Percentiles rank a stretch among this genome's conserved stretches.
phyloP scores from a whole-genome alignment of 2,888 invertebrate genomes.

The Alloplasta piceator region DNA sequence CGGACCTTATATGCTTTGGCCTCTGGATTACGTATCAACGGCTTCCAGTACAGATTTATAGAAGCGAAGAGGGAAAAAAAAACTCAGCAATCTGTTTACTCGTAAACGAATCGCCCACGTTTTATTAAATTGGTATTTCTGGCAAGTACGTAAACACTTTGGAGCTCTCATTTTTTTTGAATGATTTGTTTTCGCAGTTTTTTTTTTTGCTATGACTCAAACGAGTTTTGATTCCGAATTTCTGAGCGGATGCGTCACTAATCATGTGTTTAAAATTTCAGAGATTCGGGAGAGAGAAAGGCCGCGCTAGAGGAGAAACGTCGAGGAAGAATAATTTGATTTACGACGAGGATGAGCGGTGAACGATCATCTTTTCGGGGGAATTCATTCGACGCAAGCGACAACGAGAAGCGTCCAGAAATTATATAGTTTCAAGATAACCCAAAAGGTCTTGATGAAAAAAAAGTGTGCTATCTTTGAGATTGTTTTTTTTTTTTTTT shows the following conservation, averaged over 20 bases:
- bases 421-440: too few species aligned
- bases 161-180: conserved; percentile 34
- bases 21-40: conserved; percentile 10
- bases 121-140: neutral
- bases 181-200: conserved; percentile 17
- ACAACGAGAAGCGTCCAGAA: too few species aligned
- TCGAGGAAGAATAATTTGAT: conserved; percentile 33
- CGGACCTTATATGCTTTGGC: conserved; percentile 56
- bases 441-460: too few species aligned
- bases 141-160: neutral
- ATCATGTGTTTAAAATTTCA: neutral
- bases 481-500: too few species aligned
- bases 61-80: conserved; percentile 17
- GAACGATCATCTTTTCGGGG: too few species aligned
- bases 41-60: conserved; percentile 23
- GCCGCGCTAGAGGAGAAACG: neutral
- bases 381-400: too few species aligned
- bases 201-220: conserved; percentile 25
- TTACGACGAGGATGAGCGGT: conserved; percentile 21
- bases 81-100: conserved; percentile 20
- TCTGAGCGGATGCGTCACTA: neutral
- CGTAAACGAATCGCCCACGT: conserved; percentile 42
- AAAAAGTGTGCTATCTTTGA: too few species aligned
- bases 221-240: neutral
- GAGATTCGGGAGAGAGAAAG: neutral